Percentiles rank a stretch among this genome's conserved stretches.
These are phyloP conservation scores for Phalloptychus januarius DNA, from an alignment of 2,797 vertebrate species.

Conservation along the genomic window DNA sequence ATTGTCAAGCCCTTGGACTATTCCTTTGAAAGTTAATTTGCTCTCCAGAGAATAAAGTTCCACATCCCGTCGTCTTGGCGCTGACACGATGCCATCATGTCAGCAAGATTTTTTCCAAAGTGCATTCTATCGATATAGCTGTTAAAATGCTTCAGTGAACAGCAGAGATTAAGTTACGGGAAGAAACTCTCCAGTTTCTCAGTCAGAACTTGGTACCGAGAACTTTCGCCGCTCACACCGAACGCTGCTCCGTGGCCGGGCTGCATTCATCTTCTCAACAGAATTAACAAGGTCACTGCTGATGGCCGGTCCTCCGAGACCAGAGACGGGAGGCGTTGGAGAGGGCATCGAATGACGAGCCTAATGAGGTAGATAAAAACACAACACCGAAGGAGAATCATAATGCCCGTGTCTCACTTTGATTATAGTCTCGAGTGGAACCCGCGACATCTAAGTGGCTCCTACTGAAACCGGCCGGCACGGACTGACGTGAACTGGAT, in stretches of 20 bases:
- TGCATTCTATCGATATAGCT: not conserved
- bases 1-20: not conserved
- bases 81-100: not conserved
- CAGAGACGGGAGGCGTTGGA: slow-evolving; percentile 28
- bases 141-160: not conserved
- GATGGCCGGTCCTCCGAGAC: slow-evolving; percentile 45
- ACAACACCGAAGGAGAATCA: not conserved
- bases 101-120: not conserved
- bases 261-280: not conserved
- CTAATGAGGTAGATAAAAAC: slow-evolving; percentile 24
- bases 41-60: not conserved
- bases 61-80: not conserved
- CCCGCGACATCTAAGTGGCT: slow-evolving; percentile 6
- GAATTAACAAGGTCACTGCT: slow-evolving; percentile 19
- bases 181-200: not conserved
- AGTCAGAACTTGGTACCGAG: not conserved
- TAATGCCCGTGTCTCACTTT: not conserved
- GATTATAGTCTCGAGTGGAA: not conserved
- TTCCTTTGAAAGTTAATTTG: not conserved
- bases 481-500: not conserved
- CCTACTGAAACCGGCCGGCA: slow-evolving; percentile 5
- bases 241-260: not conserved
- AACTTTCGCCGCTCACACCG: not conserved
- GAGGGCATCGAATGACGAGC: slow-evolving; percentile 58
- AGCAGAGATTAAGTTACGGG: not conserved